Evolutionary conservation across 1,140 invertebrate genomes (phyloP).

Genomic region (Babylonia areolata): DNA sequence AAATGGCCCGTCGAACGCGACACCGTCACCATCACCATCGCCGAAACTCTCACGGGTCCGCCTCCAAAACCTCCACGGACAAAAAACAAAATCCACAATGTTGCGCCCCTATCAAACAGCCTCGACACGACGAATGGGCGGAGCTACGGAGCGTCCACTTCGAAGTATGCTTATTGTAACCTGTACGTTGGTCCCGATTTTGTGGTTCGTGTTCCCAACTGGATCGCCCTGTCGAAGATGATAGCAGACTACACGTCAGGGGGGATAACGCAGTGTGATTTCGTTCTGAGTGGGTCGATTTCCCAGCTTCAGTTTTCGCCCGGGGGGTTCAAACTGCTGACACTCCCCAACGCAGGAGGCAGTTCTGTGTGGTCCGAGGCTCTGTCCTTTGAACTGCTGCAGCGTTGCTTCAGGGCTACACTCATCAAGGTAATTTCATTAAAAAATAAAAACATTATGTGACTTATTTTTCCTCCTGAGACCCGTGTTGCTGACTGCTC

Average conservation of each 20-base stretch:
- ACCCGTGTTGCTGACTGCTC: no score
- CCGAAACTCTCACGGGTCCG: slow-evolving; percentile 13
- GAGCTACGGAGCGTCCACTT: neutral
- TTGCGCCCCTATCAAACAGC: slow-evolving; percentile 44
- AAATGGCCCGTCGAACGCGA: slow-evolving; percentile 41
- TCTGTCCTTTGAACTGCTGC: slow-evolving; percentile 72
- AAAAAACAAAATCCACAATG: neutral
- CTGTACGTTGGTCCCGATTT: slow-evolving; percentile 66
- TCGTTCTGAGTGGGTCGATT: slow-evolving; percentile 53
- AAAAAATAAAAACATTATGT: no score
- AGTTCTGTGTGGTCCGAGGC: slow-evolving; percentile 72
- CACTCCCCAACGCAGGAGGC: slow-evolving; percentile 72
- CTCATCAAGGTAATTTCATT: slow-evolving; percentile 62
- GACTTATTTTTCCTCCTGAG: no score
- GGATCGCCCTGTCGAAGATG: slow-evolving; percentile 55
- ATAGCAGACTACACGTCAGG: slow-evolving; percentile 50
- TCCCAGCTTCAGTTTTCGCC: slow-evolving; percentile 61
- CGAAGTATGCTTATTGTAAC: slow-evolving; percentile 39
- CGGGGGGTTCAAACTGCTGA: slow-evolving; percentile 53
- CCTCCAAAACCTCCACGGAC: neutral
- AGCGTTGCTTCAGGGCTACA: slow-evolving; percentile 64
- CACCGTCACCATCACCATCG: slow-evolving; percentile 40
- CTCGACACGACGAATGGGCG: slow-evolving; percentile 55
- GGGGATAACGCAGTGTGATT: slow-evolving; percentile 60
- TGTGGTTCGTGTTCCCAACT: slow-evolving; percentile 54